Conservation (phyloP, 2,113 vertebrate species). For the Camarhynchus parvulus region DNA sequence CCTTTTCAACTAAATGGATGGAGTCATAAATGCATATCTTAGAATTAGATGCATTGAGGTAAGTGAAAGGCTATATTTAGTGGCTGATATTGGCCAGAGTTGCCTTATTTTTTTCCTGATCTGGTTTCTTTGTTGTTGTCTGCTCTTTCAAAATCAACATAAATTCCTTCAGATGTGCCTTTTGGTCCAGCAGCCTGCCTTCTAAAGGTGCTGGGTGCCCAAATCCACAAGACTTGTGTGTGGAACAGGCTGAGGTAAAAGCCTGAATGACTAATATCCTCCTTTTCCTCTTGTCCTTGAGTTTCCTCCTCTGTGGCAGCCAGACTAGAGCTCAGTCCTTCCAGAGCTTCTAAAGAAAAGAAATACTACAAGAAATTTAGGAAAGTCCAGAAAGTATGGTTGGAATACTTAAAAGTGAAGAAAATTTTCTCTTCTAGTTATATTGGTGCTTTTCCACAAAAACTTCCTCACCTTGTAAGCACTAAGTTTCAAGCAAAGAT, state of each 20-base stretch:
- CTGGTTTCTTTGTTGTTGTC: constrained; percentile 68
- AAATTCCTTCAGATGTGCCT: constrained; percentile 51
- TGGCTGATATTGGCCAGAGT: constrained; percentile 58
- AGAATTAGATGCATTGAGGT: constrained; percentile 76
- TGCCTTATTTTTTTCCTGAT: constrained; percentile 48
- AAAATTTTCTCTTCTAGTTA: background rate
- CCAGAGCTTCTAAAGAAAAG: background rate
- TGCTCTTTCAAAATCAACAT: constrained; percentile 68
- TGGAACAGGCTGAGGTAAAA: background rate
- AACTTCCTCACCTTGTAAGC: background rate
- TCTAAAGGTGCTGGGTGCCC: background rate
- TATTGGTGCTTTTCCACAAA: background rate
- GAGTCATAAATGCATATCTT: constrained; percentile 76
- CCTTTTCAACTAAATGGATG: constrained; percentile 72
- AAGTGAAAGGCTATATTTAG: constrained; percentile 75
- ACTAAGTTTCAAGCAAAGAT: background rate
- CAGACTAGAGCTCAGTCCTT: background rate
- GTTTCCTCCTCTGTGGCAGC: background rate
- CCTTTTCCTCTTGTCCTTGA: constrained; percentile 21
- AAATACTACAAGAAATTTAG: background rate
- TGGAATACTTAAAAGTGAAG: background rate
- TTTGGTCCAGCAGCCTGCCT: constrained; percentile 35
- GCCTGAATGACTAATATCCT: constrained; percentile 32
- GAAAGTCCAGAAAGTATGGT: background rate
- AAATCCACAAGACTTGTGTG: background rate